Conservation (phyloP, 2,113 vertebrate genomes). For the Microtus montanus region DNA sequence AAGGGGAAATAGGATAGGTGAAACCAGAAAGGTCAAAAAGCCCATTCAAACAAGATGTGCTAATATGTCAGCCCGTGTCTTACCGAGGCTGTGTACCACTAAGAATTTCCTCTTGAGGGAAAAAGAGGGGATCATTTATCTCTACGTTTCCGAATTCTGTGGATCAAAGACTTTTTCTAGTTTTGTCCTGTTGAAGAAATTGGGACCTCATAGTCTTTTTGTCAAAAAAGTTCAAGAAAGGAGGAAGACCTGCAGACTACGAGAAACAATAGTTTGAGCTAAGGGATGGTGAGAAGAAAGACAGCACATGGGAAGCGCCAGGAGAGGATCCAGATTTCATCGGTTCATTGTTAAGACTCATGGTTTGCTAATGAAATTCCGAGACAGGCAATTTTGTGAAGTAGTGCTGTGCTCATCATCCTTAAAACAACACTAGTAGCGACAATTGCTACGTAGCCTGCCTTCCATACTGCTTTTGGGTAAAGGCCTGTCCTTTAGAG, state of each 20-base stretch:
- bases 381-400: neutral
- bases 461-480: neutral
- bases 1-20: neutral
- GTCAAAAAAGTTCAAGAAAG: neutral
- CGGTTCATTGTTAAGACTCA: neutral
- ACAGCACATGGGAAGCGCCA: rapidly evolving
- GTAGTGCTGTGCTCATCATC: neutral
- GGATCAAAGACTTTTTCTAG: neutral
- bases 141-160: neutral
- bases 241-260: neutral
- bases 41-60: neutral
- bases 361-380: neutral
- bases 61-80: neutral
- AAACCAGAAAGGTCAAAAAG: neutral
- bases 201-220: neutral
- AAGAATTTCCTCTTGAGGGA: neutral
- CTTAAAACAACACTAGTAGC: neutral
- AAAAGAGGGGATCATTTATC: neutral
- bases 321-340: neutral
- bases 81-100: neutral
- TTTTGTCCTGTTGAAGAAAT: neutral
- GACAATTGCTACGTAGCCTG: neutral
- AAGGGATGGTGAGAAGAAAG: neutral
- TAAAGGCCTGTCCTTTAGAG: neutral
- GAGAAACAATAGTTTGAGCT: neutral